Evolutionary conservation across 2,797 vertebrate species (phyloP), one percentile per base, ranked within the genome.

Genomic region (Sorex maritimensis): DNA sequence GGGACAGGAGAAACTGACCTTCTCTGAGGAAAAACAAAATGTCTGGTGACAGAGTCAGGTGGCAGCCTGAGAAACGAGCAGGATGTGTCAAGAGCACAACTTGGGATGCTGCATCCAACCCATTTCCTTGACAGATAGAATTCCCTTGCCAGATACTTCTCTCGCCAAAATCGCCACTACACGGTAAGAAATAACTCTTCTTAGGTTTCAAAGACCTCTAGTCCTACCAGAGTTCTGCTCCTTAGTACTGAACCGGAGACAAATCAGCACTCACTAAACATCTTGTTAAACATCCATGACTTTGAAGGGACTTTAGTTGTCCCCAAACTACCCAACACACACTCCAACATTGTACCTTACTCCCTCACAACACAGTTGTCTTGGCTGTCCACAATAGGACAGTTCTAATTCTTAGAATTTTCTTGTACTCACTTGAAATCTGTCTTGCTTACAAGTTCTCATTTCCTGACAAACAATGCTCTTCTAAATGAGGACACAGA

Each of bases 21-120:
- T 88, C 61, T 80, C 78, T 71, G 85, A 86, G 73, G 28, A 89
- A 94, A 86, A 44, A 85, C 38, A 91, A 58, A 67, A 65, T 79
- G 65, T 12, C 72, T 82, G 85, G 34, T 5, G 44, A 74, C 55
- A 67, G 49, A 78, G 75, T 68, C 86, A 68, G 52, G 74, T 49
- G 30, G 30, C 34, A 44, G 34, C 58, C 84, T 61, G 78, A 91
- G 78, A 90, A 94, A 52, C 21, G 52, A 92, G 72, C 34, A 68
- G 34, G 12, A 8, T 8, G 17, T 65, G 17, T 65, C 58, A 28
- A 63, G 52, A 78, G 12, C 72, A 79, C 8, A 44, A 44, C 41
- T 44, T 44, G 82, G 90, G n/a, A 78, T 0, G 67, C 12, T 19
- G 38, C 13, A 75, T 46, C 30, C 86, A 80, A 65, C 65, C 65